phyloP scores from a whole-genome alignment of 2,888 invertebrate genomes.

The Mesopsocus fuscifrons region DNA sequence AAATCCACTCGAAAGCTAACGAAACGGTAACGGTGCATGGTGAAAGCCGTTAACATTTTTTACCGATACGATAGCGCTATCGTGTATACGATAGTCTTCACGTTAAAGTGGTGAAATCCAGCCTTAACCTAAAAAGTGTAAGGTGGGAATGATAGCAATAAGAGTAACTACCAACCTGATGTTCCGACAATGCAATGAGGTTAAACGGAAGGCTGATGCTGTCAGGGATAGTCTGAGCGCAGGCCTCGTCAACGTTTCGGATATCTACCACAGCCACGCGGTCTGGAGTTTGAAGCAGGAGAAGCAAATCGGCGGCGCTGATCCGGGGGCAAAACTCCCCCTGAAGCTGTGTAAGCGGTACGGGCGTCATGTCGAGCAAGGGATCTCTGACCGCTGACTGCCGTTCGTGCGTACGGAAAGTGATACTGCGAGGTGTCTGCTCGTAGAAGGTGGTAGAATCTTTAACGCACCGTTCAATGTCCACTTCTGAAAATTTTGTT shows the following conservation, averaged over 20 bases:
- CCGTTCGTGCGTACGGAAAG: constrained; percentile 57
- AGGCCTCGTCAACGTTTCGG: constrained; percentile 43
- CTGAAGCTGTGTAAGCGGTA: constrained; percentile 47
- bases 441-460: constrained; percentile 74
- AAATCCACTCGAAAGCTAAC: no score
- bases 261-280: constrained; percentile 47
- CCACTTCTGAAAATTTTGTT: constrained; percentile 44
- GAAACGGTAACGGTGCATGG: no score
- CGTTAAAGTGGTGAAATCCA: no score
- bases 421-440: constrained; percentile 72
- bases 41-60: no score
- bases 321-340: constrained; percentile 64
- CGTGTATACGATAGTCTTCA: no score
- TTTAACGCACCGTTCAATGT: constrained; percentile 80
- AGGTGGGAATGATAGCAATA: no score
- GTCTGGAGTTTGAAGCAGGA: constrained; percentile 36
- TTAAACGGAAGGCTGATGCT: constrained; percentile 82
- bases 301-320: constrained; percentile 64
- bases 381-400: constrained; percentile 10
- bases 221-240: constrained; percentile 54
- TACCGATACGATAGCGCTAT: no score
- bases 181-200: constrained; percentile 49
- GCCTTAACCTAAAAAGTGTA: no score
- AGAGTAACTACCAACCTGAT: no score
- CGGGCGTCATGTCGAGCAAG: constrained; percentile 39